These are phyloP conservation scores for Eumacrocentrus americanus DNA, from an alignment of 2,888 invertebrate species.

Conservation along the genomic window DNA sequence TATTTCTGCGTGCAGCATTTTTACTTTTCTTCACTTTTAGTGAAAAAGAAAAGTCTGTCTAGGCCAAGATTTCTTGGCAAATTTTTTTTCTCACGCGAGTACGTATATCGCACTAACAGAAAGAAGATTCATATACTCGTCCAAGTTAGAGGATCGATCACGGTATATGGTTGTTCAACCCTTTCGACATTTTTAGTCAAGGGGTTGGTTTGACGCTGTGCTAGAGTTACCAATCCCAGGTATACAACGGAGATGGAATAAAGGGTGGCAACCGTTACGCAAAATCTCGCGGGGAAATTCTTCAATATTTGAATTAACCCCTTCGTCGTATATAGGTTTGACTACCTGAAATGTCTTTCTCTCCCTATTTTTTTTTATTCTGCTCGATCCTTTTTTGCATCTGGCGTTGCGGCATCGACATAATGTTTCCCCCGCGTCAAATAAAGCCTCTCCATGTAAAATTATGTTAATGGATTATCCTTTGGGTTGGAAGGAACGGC, in stretches of 20 bases:
- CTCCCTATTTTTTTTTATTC: slow-evolving; percentile 42
- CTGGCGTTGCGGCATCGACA: slow-evolving; percentile 54
- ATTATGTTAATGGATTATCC: slow-evolving; percentile 63
- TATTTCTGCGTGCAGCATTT: not conserved
- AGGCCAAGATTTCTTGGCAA: too few relatives aligned
- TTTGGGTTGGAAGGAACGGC: slow-evolving; percentile 43
- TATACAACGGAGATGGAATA: slow-evolving; percentile 35
- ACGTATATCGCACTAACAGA: not conserved
- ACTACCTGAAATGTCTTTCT: slow-evolving; percentile 48
- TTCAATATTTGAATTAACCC: slow-evolving; percentile 61
- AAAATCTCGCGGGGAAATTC: slow-evolving; percentile 54
- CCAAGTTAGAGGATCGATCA: not conserved
- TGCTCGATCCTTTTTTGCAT: slow-evolving; percentile 54
- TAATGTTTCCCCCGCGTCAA: slow-evolving; percentile 51
- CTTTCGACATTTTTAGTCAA: slow-evolving; percentile 29
- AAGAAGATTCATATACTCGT: not conserved
- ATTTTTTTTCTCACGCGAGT: not conserved
- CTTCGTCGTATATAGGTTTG: slow-evolving; percentile 21
- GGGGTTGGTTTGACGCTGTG: slow-evolving; percentile 34
- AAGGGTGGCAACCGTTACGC: slow-evolving; percentile 49
- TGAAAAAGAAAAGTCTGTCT: too few relatives aligned
- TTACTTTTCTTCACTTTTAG: not conserved
- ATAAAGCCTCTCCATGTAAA: slow-evolving; percentile 55
- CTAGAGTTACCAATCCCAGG: slow-evolving; percentile 53
- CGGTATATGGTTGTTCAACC: slow-evolving; percentile 15